Conservation (phyloP, 2,888 invertebrate genomes). For the Drosophila hamatofila region DNA sequence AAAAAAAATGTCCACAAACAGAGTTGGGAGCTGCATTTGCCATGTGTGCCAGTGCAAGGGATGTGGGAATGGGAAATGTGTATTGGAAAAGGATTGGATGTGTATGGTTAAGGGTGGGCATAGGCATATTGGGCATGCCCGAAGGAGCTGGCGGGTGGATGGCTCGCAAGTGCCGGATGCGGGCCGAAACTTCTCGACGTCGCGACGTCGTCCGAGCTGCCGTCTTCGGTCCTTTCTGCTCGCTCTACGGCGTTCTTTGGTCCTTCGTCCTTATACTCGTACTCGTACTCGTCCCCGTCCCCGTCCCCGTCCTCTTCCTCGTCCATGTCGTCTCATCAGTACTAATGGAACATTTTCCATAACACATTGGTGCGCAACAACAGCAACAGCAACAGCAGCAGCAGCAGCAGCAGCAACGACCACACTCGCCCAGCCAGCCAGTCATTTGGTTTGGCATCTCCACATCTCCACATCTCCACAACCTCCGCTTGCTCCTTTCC, state of each 20-base stretch:
- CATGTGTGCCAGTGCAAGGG: conserved; percentile 31
- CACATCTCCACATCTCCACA: conserved; percentile 3
- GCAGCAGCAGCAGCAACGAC: conserved; percentile 47
- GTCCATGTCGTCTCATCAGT: conserved; percentile 71
- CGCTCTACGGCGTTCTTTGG: conserved; percentile 14
- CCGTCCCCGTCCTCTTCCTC: conserved; percentile 10
- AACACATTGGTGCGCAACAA: conserved; percentile 66
- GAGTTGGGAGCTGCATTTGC: conserved; percentile 38
- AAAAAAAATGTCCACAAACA: conserved; percentile 5
- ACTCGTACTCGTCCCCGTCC: conserved; percentile 10
- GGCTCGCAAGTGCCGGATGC: conserved; percentile 39
- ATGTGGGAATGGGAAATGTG: conserved; percentile 22
- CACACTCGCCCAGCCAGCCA: conserved; percentile 41
- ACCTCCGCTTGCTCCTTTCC: not conserved
- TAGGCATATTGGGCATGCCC: conserved; percentile 7
- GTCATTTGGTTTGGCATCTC: conserved; percentile 36
- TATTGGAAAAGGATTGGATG: conserved; percentile 21
- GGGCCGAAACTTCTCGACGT: conserved; percentile 43
- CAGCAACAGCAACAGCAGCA: conserved; percentile 32
- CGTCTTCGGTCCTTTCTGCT: conserved; percentile 27
- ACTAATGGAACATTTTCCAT: conserved; percentile 82
- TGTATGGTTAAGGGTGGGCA: conserved; percentile 1
- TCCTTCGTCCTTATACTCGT: conserved; percentile 21
- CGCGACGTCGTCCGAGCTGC: conserved; percentile 38
- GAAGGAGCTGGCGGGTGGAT: conserved; percentile 5